Evolutionary conservation across 2,888 invertebrate genomes (phyloP).

Genomic region (Drosophila macrothrix): DNA sequence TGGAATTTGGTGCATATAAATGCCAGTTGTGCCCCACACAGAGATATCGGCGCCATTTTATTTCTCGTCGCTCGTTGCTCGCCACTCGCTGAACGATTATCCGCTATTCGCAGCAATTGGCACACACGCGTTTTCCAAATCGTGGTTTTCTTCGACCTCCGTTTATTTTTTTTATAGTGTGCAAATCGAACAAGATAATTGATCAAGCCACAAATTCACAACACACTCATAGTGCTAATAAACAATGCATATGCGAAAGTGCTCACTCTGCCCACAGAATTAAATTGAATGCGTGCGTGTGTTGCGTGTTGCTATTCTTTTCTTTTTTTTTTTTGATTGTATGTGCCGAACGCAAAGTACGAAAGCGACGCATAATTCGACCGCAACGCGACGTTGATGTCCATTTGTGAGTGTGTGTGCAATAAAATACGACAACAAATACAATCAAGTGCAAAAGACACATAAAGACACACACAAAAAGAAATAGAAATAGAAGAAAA

Average conservation of each 20-base stretch:
- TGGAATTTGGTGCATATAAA: not conserved
- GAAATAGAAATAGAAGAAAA: constrained; percentile 21
- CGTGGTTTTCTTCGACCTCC: constrained; percentile 70
- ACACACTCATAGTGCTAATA: constrained; percentile 11
- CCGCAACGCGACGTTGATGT: constrained; percentile 57
- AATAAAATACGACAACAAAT: constrained; percentile 29
- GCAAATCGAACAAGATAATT: constrained; percentile 43
- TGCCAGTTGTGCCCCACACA: constrained; percentile 21
- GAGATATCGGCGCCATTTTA: constrained; percentile 63
- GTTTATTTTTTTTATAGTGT: constrained; percentile 63
- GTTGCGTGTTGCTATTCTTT: constrained; percentile 41
- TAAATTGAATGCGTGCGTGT: constrained; percentile 39
- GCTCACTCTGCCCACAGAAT: not conserved
- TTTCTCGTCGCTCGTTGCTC: constrained; percentile 53
- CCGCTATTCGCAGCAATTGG: constrained; percentile 58
- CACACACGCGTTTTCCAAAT: constrained; percentile 75
- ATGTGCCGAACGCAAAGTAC: constrained; percentile 60
- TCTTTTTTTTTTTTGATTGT: constrained; percentile 15
- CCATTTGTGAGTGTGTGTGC: constrained; percentile 42
- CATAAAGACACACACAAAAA: constrained; percentile 47
- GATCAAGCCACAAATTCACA: constrained; percentile 15
- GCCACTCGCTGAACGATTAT: constrained; percentile 41
- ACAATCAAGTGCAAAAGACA: constrained; percentile 60
- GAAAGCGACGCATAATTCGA: constrained; percentile 66
- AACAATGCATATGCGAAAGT: not conserved